Base-by-base conservation (phyloP, 1,140 invertebrate species). In the Bradysia coprophila region DNA sequence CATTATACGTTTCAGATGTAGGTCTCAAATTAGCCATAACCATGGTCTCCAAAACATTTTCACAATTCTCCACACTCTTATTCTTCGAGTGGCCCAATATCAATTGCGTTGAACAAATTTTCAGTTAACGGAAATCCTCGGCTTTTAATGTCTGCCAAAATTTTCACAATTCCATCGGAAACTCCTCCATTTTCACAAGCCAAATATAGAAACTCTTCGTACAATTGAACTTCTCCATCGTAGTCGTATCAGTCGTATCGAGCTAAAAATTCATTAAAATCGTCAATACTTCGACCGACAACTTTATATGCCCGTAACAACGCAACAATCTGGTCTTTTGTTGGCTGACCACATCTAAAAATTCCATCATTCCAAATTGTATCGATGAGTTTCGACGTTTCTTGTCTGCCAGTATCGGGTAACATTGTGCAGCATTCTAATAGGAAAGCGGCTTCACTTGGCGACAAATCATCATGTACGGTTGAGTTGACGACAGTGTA, bases 101-200 rank as follows among this genome's bases (percentile, higher is more conserved):
- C 21, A 74, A 54, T n/a, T 20, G 62, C 49, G 48, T 67, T 66
- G 45, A 73, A 72, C 20, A 70, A 59, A 16, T 49, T 49, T 47
- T 71, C 66, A 45, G 64, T 65, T 0, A 71, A 49, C 2, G 66
- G 46, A 22, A 69, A 50, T 13, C 52, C 48, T 16, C 55, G 52
- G 13, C 51, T 48, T 38, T 72, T 71, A 67, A 75, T 74, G 36
- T 57, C 53, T 16, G 62, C 53, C 1, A 74, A 50, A 39, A 75
- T 50, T 38, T 62, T 59, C 9, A 49, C 53, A 20, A 58, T 59
- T 10, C 65, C 64, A 34, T 65, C 58, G 3, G 64, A 55, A 43
- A 72, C 62, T 45, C 71, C 62, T 2, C 71, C 72, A 10, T 50
- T 47, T 34, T 65, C 55, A 44, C 66, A 69, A 28, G 55, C 55